Conservation (phyloP, 2,888 invertebrate species). For the Fragum whitleyi region DNA sequence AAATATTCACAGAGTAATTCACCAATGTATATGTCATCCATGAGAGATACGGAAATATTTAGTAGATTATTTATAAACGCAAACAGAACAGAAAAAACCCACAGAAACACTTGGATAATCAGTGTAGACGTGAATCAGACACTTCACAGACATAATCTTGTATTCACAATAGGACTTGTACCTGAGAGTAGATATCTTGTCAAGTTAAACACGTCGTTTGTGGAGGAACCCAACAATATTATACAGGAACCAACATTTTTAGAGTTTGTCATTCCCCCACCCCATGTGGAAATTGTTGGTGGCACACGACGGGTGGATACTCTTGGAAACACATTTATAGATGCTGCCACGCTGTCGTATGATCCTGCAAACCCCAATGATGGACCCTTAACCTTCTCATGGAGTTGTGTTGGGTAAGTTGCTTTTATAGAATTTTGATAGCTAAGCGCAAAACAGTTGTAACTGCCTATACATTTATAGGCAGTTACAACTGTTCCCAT, state of each 20-base stretch:
- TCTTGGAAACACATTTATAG: constrained; percentile 27
- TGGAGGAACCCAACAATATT: constrained; percentile 55
- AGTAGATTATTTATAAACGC: constrained; percentile 60
- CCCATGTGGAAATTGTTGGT: constrained; percentile 65
- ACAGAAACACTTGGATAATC: constrained; percentile 56
- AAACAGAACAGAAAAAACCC: constrained; percentile 44
- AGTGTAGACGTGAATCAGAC: constrained; percentile 21
- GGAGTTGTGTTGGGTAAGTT: constrained; percentile 40
- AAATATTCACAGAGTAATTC: constrained; percentile 58
- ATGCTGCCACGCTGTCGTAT: constrained; percentile 61
- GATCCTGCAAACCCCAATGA: constrained; percentile 51
- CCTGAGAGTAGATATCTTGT: constrained; percentile 43
- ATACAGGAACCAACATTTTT: constrained; percentile 64
- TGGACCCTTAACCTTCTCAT: constrained; percentile 21
- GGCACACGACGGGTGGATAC: constrained; percentile 44
- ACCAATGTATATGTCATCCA: constrained; percentile 60
- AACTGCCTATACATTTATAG: too few species aligned
- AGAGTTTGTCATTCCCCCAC: constrained; percentile 57
- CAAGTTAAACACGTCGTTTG: constrained; percentile 55
- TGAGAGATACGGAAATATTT: constrained; percentile 63
- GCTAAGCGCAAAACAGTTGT: too few species aligned
- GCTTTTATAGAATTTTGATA: not conserved
- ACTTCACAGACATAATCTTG: constrained; percentile 41
- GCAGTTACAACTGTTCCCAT: too few species aligned
- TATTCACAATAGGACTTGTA: constrained; percentile 55